phyloP scores from a whole-genome alignment of 2,113 vertebrate species.

The Chamaea fasciata region DNA sequence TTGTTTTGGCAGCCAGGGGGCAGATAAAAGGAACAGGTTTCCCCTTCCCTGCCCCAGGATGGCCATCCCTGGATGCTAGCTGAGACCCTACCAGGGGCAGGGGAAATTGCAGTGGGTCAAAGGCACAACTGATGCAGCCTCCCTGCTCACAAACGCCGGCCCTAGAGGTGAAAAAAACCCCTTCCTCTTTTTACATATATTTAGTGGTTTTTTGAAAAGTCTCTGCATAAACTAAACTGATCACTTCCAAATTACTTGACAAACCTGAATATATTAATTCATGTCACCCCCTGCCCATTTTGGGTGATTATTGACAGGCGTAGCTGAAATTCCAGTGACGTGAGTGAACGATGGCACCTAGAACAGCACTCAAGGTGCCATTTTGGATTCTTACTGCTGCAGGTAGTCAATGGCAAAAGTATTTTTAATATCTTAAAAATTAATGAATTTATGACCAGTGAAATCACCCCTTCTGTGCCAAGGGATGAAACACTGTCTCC shows the following conservation, averaged over 20 bases:
- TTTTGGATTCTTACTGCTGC: background rate
- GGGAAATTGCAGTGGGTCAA: background rate
- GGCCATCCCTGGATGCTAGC: background rate
- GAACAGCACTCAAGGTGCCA: background rate
- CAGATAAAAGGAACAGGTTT: background rate
- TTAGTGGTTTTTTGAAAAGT: background rate
- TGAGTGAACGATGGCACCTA: background rate
- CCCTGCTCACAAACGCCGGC: too few relatives aligned
- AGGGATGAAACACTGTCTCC: background rate
- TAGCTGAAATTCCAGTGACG: background rate
- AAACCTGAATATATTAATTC: background rate
- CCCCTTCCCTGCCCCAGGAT: background rate
- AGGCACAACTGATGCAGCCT: background rate
- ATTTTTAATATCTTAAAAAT: background rate
- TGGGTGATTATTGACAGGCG: background rate
- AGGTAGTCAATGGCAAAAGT: background rate
- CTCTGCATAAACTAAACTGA: background rate
- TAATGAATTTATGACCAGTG: background rate
- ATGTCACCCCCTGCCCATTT: background rate
- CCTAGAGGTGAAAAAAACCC: background rate
- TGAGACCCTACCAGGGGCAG: background rate
- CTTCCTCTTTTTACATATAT: background rate
- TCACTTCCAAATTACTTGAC: background rate
- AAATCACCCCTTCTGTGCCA: background rate
- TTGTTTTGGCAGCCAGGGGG: background rate